Evolutionary conservation across 2,888 invertebrate genomes (phyloP).

Genomic region (Terebella lapidaria): DNA sequence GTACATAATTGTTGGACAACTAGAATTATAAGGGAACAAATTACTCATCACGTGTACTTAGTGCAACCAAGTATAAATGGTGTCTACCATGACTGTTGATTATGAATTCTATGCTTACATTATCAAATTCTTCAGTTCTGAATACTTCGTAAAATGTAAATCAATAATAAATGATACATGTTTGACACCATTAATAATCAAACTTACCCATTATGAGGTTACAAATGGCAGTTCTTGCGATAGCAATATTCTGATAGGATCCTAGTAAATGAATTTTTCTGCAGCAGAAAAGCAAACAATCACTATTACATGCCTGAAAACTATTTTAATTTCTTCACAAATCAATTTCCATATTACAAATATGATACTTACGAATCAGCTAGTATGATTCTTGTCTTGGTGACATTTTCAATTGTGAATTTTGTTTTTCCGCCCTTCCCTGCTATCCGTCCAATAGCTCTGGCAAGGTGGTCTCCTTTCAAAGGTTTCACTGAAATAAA

Average conservation of each 20-base stretch:
- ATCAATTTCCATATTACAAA: not conserved
- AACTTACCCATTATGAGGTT: conserved; percentile 79
- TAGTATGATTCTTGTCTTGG: conserved; percentile 94
- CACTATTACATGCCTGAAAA: not conserved
- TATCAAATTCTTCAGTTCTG: too few species aligned
- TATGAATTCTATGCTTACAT: too few species aligned
- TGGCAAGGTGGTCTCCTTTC: conserved; percentile 88
- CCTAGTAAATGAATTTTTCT: conserved; percentile 93
- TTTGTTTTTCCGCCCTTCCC: conserved; percentile 96
- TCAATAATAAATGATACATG: not conserved
- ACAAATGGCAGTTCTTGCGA: conserved; percentile 90
- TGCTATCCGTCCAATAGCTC: conserved; percentile 95
- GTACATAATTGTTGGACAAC: too few species aligned
- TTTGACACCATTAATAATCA: not conserved
- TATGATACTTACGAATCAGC: conserved; percentile 65
- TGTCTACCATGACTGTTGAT: too few species aligned
- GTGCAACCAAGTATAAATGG: too few species aligned
- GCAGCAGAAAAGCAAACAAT: conserved; percentile 24
- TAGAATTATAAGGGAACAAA: too few species aligned
- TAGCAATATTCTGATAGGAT: conserved; percentile 91
- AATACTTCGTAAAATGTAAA: too few species aligned
- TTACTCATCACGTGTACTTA: too few species aligned
- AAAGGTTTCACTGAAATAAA: conserved; percentile 73
- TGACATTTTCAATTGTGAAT: conserved; percentile 97
- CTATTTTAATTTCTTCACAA: not conserved